Evolutionary conservation across 2,113 vertebrate genomes (phyloP).

Genomic region (Rhodinocichla rosea): DNA sequence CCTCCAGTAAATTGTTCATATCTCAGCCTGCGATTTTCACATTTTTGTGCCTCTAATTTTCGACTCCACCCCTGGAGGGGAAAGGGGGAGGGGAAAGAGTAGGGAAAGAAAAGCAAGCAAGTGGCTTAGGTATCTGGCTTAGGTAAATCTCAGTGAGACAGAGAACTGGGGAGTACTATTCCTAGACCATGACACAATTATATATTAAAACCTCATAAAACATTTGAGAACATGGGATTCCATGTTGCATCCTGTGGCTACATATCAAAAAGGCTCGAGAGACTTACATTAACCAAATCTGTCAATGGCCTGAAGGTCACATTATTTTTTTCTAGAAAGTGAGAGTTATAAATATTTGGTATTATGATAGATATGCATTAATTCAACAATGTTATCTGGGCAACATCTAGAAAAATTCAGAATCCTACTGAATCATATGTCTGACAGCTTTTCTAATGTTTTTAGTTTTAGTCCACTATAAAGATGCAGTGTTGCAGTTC

Average conservation of each 20-base stretch:
- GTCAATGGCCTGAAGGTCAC: neutral
- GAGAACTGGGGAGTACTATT: neutral
- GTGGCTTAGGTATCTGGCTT: neutral
- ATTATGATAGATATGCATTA: neutral
- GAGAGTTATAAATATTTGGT: neutral
- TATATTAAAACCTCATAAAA: neutral
- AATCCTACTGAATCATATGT: neutral
- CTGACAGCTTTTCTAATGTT: neutral
- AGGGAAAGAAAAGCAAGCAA: neutral
- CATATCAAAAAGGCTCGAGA: rapidly evolving
- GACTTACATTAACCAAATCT: neutral
- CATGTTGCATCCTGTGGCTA: neutral
- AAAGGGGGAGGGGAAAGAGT: too few relatives aligned
- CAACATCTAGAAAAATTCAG: neutral
- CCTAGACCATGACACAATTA: neutral
- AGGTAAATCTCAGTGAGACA: neutral
- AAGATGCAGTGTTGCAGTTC: neutral
- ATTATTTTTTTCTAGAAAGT: neutral
- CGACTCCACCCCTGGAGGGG: neutral
- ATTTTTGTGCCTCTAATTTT: neutral
- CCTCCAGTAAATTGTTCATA: neutral
- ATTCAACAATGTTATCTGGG: neutral
- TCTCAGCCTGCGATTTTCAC: neutral
- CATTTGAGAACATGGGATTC: neutral
- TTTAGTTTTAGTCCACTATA: neutral